These are phyloP conservation scores for Calephelis perditalis DNA, from an alignment of 2,888 invertebrate species.

Conservation along the genomic window DNA sequence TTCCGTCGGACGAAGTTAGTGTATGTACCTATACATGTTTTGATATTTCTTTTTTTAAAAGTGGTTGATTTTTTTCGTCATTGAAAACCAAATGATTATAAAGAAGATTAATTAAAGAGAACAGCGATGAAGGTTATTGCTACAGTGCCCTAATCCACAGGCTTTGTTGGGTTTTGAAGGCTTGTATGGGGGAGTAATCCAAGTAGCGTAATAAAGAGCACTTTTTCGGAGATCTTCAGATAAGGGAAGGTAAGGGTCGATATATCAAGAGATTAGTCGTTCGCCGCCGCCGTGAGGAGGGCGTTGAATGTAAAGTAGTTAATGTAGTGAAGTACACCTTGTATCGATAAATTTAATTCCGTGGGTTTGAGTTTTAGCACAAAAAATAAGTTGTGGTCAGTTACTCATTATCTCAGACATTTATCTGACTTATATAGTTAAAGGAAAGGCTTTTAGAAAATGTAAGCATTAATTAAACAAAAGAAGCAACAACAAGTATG, in stretches of 20 bases:
- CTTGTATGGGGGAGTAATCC: constrained; percentile 45
- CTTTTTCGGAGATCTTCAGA: constrained; percentile 65
- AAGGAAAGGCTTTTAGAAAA: too few species aligned
- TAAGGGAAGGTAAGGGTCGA: constrained; percentile 70
- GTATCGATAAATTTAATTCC: background rate
- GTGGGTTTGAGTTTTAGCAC: too few species aligned
- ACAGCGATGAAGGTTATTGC: constrained; percentile 11
- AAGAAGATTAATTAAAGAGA: constrained; percentile 1
- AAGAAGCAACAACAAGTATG: too few species aligned
- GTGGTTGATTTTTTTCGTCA: too few species aligned
- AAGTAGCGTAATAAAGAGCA: constrained; percentile 58
- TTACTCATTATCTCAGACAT: too few species aligned
- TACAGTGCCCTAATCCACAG: constrained; percentile 25
- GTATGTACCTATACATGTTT: too few species aligned
- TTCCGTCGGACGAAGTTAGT: too few species aligned
- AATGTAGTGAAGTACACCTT: constrained; percentile 28
- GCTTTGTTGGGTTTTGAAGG: constrained; percentile 36
- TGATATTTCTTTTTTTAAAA: too few species aligned
- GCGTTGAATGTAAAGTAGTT: constrained; percentile 65
- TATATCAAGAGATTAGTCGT: constrained; percentile 75
- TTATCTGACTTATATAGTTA: too few species aligned
- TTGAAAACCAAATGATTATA: too few species aligned
- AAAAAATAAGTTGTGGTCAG: too few species aligned
- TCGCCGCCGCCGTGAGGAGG: constrained; percentile 49
- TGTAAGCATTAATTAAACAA: too few species aligned